Evolutionary conservation across 2,888 invertebrate genomes (phyloP).

Genomic region (Automeris io): DNA sequence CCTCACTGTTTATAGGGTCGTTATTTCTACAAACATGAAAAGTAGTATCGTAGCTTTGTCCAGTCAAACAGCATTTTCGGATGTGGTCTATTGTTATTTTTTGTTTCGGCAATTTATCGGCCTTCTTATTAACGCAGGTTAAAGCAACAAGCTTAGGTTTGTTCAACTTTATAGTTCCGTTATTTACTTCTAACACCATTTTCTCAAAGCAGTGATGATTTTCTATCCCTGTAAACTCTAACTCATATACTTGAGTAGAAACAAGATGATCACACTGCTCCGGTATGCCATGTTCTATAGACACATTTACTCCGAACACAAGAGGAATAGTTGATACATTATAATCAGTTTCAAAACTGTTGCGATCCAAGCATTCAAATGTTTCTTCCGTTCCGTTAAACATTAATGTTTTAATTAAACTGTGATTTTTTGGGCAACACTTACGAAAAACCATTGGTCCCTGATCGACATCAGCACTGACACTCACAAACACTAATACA

Average conservation of each 20-base stretch:
- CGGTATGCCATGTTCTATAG: slow-evolving; percentile 44
- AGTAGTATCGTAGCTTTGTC: slow-evolving; percentile 47
- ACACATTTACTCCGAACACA: slow-evolving; percentile 34
- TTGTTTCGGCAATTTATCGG: slow-evolving; percentile 20
- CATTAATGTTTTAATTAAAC: slow-evolving; percentile 43
- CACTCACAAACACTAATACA: slow-evolving; percentile 29
- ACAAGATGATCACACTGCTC: slow-evolving; percentile 35
- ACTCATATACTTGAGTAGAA: slow-evolving; percentile 21
- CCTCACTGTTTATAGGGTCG: slow-evolving; percentile 25
- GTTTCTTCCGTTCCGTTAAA: slow-evolving; percentile 22
- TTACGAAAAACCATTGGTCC: slow-evolving; percentile 45
- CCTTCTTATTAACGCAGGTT: slow-evolving; percentile 38
- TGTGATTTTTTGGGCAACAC: slow-evolving; percentile 51
- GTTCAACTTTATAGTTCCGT: slow-evolving; percentile 36
- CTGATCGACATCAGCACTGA: slow-evolving; percentile 23
- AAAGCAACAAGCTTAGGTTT: slow-evolving; percentile 51
- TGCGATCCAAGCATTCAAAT: slow-evolving; percentile 46
- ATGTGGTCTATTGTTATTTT: slow-evolving; percentile 37
- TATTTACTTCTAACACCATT: slow-evolving; percentile 42
- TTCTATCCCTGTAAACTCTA: slow-evolving; percentile 20
- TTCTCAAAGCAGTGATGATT: slow-evolving; percentile 48
- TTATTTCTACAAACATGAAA: slow-evolving; percentile 45
- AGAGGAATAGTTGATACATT: slow-evolving; percentile 39
- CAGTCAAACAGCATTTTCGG: slow-evolving; percentile 58
- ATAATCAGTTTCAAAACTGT: slow-evolving; percentile 28